These are phyloP conservation scores for Gavia stellata DNA, from an alignment of 2,113 vertebrate genomes.

Conservation along the genomic window DNA sequence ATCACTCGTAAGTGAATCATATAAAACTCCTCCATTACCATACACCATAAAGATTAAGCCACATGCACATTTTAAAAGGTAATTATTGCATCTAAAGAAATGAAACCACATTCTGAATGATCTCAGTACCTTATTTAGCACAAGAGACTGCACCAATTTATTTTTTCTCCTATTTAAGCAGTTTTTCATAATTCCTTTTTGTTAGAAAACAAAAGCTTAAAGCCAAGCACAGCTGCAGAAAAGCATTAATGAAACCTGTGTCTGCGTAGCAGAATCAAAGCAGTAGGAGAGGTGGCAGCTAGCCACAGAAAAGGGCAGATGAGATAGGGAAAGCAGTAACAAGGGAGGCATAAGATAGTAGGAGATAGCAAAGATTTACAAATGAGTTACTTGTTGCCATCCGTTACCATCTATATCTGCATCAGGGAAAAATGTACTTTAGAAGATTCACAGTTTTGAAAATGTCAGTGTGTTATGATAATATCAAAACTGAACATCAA, in stretches of 20 bases:
- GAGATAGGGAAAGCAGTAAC: neutral
- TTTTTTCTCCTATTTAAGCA: slow-evolving; percentile 33
- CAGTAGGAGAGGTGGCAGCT: slow-evolving; percentile 8
- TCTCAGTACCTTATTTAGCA: slow-evolving; percentile 11
- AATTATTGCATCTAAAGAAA: slow-evolving; percentile 35
- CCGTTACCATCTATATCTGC: neutral
- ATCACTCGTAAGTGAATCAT: neutral
- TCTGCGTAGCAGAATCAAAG: neutral
- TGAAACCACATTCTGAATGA: neutral
- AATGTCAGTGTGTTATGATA: neutral
- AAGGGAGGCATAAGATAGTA: neutral
- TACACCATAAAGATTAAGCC: neutral
- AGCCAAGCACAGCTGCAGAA: slow-evolving; percentile 25
- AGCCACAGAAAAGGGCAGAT: slow-evolving; percentile 6
- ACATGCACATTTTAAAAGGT: neutral
- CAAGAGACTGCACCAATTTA: neutral
- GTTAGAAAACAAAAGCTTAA: slow-evolving; percentile 44
- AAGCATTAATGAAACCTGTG: slow-evolving; percentile 19
- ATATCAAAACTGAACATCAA: neutral
- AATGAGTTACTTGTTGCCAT: neutral
- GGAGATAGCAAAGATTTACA: neutral
- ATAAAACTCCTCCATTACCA: slow-evolving; percentile 24
- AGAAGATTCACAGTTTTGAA: slow-evolving; percentile 22
- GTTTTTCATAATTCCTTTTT: slow-evolving; percentile 7
- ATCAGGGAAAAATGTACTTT: neutral